Evolutionary conservation across 2,113 vertebrate species (phyloP), one percentile per base, ranked within the genome.

Genomic region (Triplophysa tibetana): DNA sequence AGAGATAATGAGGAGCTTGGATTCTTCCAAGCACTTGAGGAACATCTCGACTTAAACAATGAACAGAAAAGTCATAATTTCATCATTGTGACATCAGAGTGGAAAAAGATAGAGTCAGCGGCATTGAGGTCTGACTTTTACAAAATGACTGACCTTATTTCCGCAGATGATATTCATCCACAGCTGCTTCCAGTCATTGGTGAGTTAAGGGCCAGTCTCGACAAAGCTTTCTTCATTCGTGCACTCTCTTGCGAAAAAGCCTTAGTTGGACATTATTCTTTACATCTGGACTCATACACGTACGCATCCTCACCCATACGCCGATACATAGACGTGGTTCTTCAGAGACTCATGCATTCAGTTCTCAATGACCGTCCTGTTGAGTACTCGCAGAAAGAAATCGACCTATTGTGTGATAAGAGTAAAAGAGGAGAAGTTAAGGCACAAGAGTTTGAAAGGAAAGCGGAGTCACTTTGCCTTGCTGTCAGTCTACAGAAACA

Each of bases 151-250:
- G 96, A 97, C 81, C 89, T 97, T 0, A 75, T 97, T 1, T 84
- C 93, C 26, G 92, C 95, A 0, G 96, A 98, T 19, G 96, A 97
- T 81, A 85, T 97, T 86, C 93, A 98, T 72, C 96, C 96, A 0
- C 85, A 87, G 4, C 87, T 97, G 70, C 88, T 92, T 1, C 91
- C 92, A 0, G 17, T 78, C n/a, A 72, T 91, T 23, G 91, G 2
- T 23, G 94, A 69, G 92, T 95, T 85, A 87, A 90, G 63, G 90
- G 78, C 4, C 88, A 92, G 41, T 77, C 86, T 43, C 78, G 82
- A 38, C 64, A 95, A 92, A 78, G 92, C 94, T 0, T 86, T 82
- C 1, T 77, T 94, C 1, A 77, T 91, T 24, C 86, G 93, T 16
- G 93, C 91, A 48, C 78, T 88, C 78, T 91, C 90, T 17, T 85